Conservation (phyloP, 2,797 vertebrate species). For the Gymnoscopelus braueri region DNA sequence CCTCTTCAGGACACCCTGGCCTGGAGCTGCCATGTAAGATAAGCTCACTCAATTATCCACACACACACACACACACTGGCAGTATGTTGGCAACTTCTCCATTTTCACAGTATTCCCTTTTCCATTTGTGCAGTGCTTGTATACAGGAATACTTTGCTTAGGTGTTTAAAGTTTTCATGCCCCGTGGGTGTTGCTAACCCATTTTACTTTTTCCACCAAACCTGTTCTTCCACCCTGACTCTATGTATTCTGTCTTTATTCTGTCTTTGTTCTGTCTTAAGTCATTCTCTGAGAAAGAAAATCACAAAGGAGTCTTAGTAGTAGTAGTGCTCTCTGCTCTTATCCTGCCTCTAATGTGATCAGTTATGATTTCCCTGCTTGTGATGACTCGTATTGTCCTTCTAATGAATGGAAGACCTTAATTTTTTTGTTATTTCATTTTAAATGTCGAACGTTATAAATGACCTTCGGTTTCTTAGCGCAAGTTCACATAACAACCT, state of each 20-base stretch:
- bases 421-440: no score
- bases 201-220: background rate
- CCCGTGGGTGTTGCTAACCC: no score
- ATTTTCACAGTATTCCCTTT: background rate
- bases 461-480: no score
- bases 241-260: background rate
- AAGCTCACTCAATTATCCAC: background rate
- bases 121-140: background rate
- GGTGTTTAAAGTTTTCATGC: no score
- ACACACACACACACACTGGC: background rate
- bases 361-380: no score
- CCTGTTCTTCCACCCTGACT: background rate
- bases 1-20: conserved; percentile 85
- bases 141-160: no score
- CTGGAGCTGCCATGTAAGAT: conserved; percentile 94
- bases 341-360: no score
- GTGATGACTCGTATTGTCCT: no score
- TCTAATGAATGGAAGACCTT: no score
- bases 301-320: background rate
- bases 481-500: no score
- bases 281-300: background rate
- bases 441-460: no score
- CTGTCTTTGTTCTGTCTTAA: background rate
- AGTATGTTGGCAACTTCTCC: background rate
- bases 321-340: no score